Evolutionary conservation across 2,888 invertebrate genomes (phyloP).

Genomic region (Pammene fasciana): DNA sequence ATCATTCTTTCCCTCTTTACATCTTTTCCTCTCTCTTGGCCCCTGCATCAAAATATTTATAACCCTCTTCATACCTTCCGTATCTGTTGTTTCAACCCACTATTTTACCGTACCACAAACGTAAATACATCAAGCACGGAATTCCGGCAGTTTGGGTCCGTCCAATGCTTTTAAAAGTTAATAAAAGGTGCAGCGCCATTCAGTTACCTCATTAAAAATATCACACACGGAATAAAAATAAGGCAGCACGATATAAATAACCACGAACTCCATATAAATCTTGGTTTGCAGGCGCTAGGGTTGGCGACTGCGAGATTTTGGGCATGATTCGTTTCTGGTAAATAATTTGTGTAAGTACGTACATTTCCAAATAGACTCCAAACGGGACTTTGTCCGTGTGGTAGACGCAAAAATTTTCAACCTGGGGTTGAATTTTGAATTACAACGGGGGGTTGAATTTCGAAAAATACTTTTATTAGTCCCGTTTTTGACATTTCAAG

Average conservation of each 20-base stretch:
- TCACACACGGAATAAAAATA: constrained; percentile 81
- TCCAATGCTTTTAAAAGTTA: constrained; percentile 72
- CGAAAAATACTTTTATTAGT: too few species aligned
- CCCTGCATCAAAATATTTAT: too few species aligned
- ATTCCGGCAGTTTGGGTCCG: constrained; percentile 58
- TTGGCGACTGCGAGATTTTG: constrained; percentile 53
- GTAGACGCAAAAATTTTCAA: too few species aligned
- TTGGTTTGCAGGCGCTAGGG: constrained; percentile 74
- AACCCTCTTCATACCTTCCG: too few species aligned
- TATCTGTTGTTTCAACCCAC: not conserved
- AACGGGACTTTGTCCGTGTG: too few species aligned
- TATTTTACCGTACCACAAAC: not conserved
- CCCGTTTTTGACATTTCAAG: too few species aligned
- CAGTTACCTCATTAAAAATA: constrained; percentile 81
- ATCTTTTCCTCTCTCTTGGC: too few species aligned
- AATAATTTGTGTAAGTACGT: not conserved
- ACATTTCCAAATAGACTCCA: too few species aligned
- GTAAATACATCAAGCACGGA: constrained; percentile 43
- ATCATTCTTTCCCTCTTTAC: too few species aligned
- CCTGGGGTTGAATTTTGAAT: too few species aligned
- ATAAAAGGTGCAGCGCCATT: constrained; percentile 74
- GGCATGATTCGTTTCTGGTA: not conserved
- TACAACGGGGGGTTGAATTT: too few species aligned
- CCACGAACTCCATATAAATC: constrained; percentile 75
- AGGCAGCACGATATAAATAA: constrained; percentile 76